Conservation (phyloP, 2,888 invertebrate genomes). For the Erebia ligea region DNA sequence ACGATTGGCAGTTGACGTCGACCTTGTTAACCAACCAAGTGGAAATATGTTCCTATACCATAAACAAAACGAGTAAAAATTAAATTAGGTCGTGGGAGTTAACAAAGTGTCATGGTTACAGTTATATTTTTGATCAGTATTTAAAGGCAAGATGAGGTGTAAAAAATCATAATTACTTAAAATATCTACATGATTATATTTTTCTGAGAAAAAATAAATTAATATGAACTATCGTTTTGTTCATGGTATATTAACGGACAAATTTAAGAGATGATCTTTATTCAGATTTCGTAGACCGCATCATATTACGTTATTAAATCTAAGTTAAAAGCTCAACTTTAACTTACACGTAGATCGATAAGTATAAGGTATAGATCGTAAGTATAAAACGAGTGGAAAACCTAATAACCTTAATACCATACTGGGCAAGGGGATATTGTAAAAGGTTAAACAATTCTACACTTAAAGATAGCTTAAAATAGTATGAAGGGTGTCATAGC, state of each 20-base stretch:
- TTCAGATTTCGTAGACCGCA: constrained; percentile 35
- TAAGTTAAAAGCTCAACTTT: constrained; percentile 80
- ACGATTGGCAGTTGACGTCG: constrained; percentile 74
- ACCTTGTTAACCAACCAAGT: constrained; percentile 52
- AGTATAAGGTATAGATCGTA: constrained; percentile 72
- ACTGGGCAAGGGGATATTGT: constrained; percentile 78
- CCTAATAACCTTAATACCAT: constrained; percentile 75
- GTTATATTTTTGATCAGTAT: background rate
- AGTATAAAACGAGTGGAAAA: constrained; percentile 83
- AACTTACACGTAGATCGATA: constrained; percentile 77
- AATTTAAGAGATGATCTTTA: constrained; percentile 8
- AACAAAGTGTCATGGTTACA: background rate
- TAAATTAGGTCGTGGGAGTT: background rate
- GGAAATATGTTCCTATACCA: constrained; percentile 44
- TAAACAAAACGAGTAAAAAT: constrained; percentile 28
- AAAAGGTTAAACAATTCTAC: constrained; percentile 77
- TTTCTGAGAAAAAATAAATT: background rate
- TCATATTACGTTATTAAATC: constrained; percentile 45
- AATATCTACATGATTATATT: background rate
- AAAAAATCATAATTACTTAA: background rate
- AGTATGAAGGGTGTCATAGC: constrained; percentile 60
- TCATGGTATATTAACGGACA: constrained; percentile 17
- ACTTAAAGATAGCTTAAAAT: constrained; percentile 81
- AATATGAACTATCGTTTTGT: background rate
- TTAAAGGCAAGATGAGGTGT: background rate